phyloP scores from a whole-genome alignment of 2,888 invertebrate species.

The Odontocerum albicorne region DNA sequence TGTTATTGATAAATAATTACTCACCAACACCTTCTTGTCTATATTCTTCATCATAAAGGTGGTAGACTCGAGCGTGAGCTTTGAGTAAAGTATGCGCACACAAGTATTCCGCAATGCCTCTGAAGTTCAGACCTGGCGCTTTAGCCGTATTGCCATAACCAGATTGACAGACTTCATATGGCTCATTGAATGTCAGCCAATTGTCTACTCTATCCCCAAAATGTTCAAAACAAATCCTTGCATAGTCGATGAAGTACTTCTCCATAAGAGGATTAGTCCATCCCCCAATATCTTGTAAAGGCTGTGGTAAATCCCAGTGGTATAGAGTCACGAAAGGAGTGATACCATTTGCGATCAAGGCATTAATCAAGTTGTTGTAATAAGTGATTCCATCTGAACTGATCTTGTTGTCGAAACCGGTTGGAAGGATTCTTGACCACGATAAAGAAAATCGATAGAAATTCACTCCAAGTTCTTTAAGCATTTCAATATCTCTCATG shows the following conservation, averaged over 20 bases:
- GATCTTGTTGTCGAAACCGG: conserved; percentile 51
- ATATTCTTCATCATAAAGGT: conserved; percentile 40
- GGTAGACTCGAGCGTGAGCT: conserved; percentile 50
- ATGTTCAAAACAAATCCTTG: conserved; percentile 41
- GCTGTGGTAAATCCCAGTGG: conserved; percentile 48
- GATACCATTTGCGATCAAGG: conserved; percentile 54
- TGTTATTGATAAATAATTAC: too few relatives aligned
- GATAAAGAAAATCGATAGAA: conserved; percentile 54
- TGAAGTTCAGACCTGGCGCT: conserved; percentile 40
- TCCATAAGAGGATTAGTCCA: conserved; percentile 43
- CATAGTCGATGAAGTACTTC: conserved; percentile 45
- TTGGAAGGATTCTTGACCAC: conserved; percentile 59
- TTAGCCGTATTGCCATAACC: conserved; percentile 44
- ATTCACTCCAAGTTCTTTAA: conserved; percentile 43
- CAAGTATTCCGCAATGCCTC: conserved; percentile 46
- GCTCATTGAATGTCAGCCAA: conserved; percentile 56
- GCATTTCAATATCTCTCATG: conserved; percentile 45
- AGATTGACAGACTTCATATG: conserved; percentile 38
- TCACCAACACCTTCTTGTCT: conserved; percentile 40
- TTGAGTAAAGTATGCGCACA: conserved; percentile 45
- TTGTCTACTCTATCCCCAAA: conserved; percentile 48
- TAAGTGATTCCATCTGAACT: conserved; percentile 55
- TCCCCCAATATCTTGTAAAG: conserved; percentile 50
- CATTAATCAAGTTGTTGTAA: conserved; percentile 57
- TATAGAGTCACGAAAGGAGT: conserved; percentile 53